phyloP scores from a whole-genome alignment of 2,888 invertebrate species.

The Escarpia spicata region DNA sequence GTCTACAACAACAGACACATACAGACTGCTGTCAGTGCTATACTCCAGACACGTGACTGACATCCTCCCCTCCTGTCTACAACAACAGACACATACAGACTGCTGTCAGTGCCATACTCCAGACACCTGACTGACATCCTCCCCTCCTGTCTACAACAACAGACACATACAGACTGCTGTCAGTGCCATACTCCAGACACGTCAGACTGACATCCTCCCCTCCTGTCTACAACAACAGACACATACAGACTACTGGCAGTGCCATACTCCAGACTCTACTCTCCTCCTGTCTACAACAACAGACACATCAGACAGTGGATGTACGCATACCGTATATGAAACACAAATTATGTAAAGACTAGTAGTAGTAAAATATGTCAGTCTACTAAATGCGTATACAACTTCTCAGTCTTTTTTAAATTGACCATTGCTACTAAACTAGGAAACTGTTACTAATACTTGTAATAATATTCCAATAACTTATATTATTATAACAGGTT shows the following conservation, averaged over 20 bases:
- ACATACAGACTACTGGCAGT: constrained; percentile 60
- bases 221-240: not conserved
- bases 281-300: not conserved
- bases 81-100: too few species aligned
- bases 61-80: too few species aligned
- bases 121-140: too few species aligned
- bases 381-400: not conserved
- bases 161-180: constrained; percentile 57
- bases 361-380: too few species aligned
- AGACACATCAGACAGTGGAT: not conserved
- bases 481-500: not conserved
- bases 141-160: too few species aligned
- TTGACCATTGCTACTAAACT: not conserved
- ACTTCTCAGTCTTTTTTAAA: too few species aligned
- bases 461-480: not conserved
- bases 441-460: not conserved
- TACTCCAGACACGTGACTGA: too few species aligned
- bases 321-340: too few species aligned
- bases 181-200: constrained; percentile 56
- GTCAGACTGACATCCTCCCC: constrained; percentile 52
- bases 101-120: too few species aligned
- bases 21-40: too few species aligned
- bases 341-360: not conserved
- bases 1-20: too few species aligned
- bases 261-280: constrained; percentile 51